Evolutionary conservation across 2,797 vertebrate species (phyloP), one percentile per base, ranked within the genome.

Genomic region (Buceros bicornis): DNA sequence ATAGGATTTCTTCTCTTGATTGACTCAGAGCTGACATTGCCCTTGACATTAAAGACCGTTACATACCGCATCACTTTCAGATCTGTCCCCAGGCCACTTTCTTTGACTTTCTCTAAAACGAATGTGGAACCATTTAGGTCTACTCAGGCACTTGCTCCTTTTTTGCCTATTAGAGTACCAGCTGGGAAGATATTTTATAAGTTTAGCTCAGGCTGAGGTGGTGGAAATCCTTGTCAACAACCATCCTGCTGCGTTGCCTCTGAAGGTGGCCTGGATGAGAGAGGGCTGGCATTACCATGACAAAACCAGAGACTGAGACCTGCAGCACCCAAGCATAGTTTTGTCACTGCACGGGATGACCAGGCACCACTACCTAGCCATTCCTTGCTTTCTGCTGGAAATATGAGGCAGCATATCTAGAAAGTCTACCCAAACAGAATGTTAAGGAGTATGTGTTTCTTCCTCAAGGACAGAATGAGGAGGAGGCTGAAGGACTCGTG

Each of bases 91-190:
- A 58, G 51, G 8, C 10, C 53, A 73, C 56, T 28, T 51, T 69
- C 54, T 69, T 82, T 53, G 53, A n/a, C 51, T 95, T 83, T n/a
- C 45, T 56, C 28, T 31, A 74, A 64, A 11, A 78, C 10, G 71
- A 73, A 64, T 57, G 45, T 31, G 72, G 47, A 82, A 76, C 10
- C 31, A 42, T 45, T 57, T 58, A 47, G 10, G 28, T 87, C 31
- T 84, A 13, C 13, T 24, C 9, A 13, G 26, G 6, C 40, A 69
- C 0, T 0, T 45, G 29, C 2, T 74, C 8, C 24, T 79, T 89
- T 87, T 74, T 66, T 79, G 22, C 17, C n/a, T 51, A 67, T 61
- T 33, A 57, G 28, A 77, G 9, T 73, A 29, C 8, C 15, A 48
- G 3, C 13, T 82, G 43, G 40, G 28, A 77, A 70, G 35, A 50